Evolutionary conservation across 1,140 invertebrate species (phyloP).

Genomic region (Trachymyrmex cornetzi): DNA sequence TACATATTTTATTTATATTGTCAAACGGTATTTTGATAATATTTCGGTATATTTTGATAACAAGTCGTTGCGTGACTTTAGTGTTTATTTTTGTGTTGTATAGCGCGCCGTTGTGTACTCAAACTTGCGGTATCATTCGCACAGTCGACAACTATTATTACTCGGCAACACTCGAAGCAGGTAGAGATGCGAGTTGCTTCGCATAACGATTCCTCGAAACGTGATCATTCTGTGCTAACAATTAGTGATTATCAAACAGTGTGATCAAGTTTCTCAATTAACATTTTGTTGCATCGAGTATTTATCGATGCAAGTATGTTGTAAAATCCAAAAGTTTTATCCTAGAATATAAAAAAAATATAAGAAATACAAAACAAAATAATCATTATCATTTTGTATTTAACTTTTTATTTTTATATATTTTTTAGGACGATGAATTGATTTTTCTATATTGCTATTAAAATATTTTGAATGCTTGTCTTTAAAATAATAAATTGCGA

Average conservation of each 20-base stretch:
- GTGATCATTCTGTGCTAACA: not conserved
- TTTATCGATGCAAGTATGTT: not conserved
- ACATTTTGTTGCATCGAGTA: not conserved
- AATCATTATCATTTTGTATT: too few species aligned
- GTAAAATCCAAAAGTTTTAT: not conserved
- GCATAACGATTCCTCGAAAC: not conserved
- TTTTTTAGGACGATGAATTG: not conserved
- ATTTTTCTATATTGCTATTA: not conserved
- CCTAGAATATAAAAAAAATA: not conserved
- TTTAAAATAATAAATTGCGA: not conserved
- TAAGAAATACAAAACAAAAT: not conserved
- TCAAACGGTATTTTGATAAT: not conserved
- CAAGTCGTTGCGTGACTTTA: not conserved
- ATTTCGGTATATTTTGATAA: not conserved
- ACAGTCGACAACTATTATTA: not conserved
- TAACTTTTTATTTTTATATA: too few species aligned
- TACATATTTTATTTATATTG: not conserved
- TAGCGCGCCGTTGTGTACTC: not conserved
- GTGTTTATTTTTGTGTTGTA: not conserved
- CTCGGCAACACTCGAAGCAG: not conserved
- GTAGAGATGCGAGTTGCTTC: not conserved
- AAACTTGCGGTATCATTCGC: conserved; percentile 12
- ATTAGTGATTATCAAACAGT: not conserved
- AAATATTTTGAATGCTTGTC: not conserved
- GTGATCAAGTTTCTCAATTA: not conserved